Percentiles rank a stretch among this genome's conserved stretches.
These are phyloP conservation scores for Harpalus rufipes DNA, from an alignment of 2,888 invertebrate species.

Conservation along the genomic window DNA sequence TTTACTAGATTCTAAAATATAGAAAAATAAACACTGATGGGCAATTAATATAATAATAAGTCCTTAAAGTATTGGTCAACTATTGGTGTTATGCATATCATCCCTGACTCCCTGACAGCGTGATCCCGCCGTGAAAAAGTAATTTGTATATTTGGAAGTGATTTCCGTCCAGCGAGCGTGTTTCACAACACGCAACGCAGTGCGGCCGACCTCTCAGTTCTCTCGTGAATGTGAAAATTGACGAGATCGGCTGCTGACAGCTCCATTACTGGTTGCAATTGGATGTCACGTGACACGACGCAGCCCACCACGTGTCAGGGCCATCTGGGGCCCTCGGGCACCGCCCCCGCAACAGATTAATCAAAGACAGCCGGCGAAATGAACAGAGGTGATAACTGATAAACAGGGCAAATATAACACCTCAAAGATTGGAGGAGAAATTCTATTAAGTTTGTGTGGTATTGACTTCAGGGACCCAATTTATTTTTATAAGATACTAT, in stretches of 20 bases:
- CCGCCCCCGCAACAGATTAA: constrained; percentile 27
- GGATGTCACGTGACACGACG: constrained; percentile 65
- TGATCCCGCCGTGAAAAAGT: not conserved
- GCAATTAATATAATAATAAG: too few species aligned
- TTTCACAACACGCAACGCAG: constrained; percentile 3
- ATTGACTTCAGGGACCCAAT: not conserved
- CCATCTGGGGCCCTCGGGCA: constrained; percentile 34
- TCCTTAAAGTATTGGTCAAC: too few species aligned
- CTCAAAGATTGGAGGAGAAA: not conserved
- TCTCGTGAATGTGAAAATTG: constrained; percentile 63
- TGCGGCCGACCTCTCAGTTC: not conserved
- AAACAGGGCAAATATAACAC: not conserved
- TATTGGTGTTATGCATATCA: too few species aligned
- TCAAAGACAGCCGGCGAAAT: constrained; percentile 49
- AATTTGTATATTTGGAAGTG: constrained; percentile 18
- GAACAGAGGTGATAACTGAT: not conserved
- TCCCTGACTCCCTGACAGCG: not conserved
- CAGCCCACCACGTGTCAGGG: constrained; percentile 47
- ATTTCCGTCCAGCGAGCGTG: not conserved
- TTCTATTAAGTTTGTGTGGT: not conserved
- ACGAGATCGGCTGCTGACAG: constrained; percentile 65
- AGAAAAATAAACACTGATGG: too few species aligned
- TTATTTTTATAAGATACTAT: not conserved
- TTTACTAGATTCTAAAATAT: too few species aligned
- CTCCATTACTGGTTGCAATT: constrained; percentile 66